phyloP scores from a whole-genome alignment of 92 coral and sea anemone genomes.

The Epizoanthus ramosus region DNA sequence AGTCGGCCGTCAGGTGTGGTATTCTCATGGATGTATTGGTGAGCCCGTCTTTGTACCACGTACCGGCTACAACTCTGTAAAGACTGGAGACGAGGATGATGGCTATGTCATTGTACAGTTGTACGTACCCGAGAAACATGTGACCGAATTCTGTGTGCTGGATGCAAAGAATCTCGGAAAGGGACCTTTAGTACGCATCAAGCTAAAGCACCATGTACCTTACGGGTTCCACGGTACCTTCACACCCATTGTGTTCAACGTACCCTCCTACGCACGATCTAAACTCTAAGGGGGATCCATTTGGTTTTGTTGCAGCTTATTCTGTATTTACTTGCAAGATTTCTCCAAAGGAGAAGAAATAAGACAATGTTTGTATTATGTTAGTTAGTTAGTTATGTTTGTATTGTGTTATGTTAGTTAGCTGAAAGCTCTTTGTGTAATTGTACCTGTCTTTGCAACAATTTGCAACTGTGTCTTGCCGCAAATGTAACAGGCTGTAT shows the following conservation, averaged over 20 bases:
- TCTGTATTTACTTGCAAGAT: neutral
- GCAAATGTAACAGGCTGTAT: no score
- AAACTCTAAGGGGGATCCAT: constrained; percentile 8
- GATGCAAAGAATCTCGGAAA: constrained; percentile 87
- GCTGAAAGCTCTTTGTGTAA: no score
- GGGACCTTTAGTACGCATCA: constrained; percentile 78
- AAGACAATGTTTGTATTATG: no score
- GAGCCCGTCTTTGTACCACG: constrained; percentile 91
- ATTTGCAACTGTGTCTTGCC: no score
- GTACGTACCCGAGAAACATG: constrained; percentile 80
- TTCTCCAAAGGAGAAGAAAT: no score
- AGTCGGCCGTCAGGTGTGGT: constrained; percentile 74
- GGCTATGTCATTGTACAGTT: constrained; percentile 91
- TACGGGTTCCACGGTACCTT: constrained; percentile 93
- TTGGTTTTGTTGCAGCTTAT: neutral
- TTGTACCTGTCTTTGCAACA: no score
- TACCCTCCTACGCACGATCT: constrained; percentile 7
- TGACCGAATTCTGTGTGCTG: constrained; percentile 87
- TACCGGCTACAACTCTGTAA: constrained; percentile 81
- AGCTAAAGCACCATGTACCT: constrained; percentile 85
- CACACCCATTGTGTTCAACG: constrained; percentile 75
- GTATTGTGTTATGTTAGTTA: no score
- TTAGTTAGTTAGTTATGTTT: no score
- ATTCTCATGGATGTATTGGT: constrained; percentile 86
- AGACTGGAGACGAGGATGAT: constrained; percentile 87